Evolutionary conservation across 2,797 vertebrate genomes (phyloP).

Genomic region (Trematomus bernacchii): DNA sequence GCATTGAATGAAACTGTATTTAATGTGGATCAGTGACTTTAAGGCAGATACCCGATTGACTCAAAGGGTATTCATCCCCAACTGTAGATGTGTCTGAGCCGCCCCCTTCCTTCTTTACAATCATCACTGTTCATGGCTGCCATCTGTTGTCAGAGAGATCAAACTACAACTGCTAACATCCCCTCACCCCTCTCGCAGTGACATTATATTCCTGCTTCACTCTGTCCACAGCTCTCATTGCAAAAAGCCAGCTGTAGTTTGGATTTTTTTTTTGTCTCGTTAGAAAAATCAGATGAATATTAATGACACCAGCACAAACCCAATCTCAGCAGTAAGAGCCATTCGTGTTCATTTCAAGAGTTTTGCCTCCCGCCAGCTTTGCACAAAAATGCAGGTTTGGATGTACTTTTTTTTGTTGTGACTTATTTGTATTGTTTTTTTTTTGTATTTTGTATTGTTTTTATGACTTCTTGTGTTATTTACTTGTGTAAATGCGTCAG

Average conservation of each 20-base stretch:
- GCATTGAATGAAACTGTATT: neutral
- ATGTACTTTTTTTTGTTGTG: constrained; percentile 62
- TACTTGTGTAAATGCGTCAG: constrained; percentile 69
- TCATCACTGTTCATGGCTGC: constrained; percentile 39
- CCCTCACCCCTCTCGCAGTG: constrained; percentile 20
- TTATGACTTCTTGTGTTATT: constrained; percentile 54
- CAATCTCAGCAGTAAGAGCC: constrained; percentile 56
- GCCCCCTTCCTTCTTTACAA: constrained; percentile 1
- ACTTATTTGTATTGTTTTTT: constrained; percentile 55
- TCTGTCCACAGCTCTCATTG: constrained; percentile 52
- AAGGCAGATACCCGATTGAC: neutral
- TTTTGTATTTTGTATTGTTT: constrained; percentile 69
- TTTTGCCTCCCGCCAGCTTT: constrained; percentile 64
- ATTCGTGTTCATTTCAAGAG: constrained; percentile 36
- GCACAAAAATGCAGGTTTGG: constrained; percentile 74
- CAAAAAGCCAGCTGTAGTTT: constrained; percentile 22
- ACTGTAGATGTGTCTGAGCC: neutral
- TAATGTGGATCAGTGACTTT: constrained; percentile 3
- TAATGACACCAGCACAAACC: constrained; percentile 72
- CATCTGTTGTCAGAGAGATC: constrained; percentile 63
- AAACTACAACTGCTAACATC: constrained; percentile 46
- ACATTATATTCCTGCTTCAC: constrained; percentile 25
- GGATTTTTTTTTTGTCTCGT: constrained; percentile 35
- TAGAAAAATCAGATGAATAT: constrained; percentile 23
- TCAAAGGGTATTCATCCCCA: neutral